Evolutionary conservation across 2,888 invertebrate genomes (phyloP).

Genomic region (Tholera decimalis): DNA sequence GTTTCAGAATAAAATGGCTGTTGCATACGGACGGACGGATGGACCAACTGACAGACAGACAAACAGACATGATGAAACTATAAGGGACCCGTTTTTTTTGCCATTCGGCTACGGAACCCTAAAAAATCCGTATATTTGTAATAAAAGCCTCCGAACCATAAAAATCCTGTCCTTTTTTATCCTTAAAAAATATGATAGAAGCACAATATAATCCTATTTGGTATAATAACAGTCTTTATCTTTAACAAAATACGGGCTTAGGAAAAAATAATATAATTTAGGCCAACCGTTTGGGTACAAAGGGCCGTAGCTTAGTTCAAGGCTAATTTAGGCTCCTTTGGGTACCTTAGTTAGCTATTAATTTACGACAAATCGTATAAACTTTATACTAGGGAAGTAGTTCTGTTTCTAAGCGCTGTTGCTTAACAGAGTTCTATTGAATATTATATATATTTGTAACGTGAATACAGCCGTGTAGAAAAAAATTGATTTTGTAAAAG

Average conservation of each 20-base stretch:
- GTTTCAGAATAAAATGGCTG: no score
- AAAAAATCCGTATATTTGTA: neutral
- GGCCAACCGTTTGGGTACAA: conserved; percentile 31
- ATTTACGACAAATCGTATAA: conserved; percentile 56
- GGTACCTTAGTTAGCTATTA: conserved; percentile 54
- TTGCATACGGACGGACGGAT: no score
- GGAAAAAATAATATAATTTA: conserved; percentile 51
- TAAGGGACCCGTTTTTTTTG: no score
- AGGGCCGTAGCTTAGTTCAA: conserved; percentile 44
- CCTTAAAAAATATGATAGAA: neutral
- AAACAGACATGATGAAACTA: no score
- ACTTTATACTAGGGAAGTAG: conserved; percentile 19
- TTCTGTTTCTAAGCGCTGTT: conserved; percentile 30
- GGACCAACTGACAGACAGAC: no score
- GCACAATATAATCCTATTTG: conserved; percentile 50
- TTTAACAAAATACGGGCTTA: conserved; percentile 47
- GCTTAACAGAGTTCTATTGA: conserved; percentile 5
- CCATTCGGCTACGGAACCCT: no score
- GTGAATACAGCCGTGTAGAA: neutral
- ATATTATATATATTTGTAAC: neutral
- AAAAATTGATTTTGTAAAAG: neutral
- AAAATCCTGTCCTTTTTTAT: conserved; percentile 30
- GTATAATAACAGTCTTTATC: conserved; percentile 41
- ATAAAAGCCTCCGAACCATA: neutral
- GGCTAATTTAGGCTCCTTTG: conserved; percentile 49